Base-by-base conservation (phyloP, 2,113 vertebrate genomes). In the Elephantulus edwardii region DNA sequence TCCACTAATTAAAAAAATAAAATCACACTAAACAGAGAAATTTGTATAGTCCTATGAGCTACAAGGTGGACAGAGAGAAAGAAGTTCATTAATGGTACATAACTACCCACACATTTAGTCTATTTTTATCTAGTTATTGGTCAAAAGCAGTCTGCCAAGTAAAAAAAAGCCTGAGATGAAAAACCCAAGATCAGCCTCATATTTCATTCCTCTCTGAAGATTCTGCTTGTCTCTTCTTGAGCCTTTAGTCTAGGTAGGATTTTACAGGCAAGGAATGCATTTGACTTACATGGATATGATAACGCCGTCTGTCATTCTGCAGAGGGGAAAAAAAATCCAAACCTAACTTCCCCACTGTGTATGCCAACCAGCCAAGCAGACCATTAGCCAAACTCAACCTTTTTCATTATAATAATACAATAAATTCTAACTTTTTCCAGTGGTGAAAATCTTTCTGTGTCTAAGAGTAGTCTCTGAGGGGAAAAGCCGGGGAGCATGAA, bases 391-490 rank as follows among this genome's bases (percentile, higher is more conserved):
- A 96, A 85, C 62, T 84, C 96, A 96, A 83, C 77, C 38, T 90
- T 93, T 95, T 94, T 91, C 94, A 94, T 90, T 58, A 90, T 88
- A 82, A 96, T 94, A 93, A 89, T 3, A 0, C 83, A 71, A 64
- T 89, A 96, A 95, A 97, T 94, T 92, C 93, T 93, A 91, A 87
- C 91, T 85, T 90, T 94, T 91, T 85, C 70, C 80, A 90, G 35
- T 94, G 88, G 86, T 92, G 93, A 95, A 97, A 96, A 96, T 96
- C 95, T 93, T 96, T 92, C 93, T 72, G 68, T 96, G 96, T 95
- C 94, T 94, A 79, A 95, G 93, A 95, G 88, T 88, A 93, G 96
- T 96, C 94, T 95, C 95, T 80, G 76, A 88, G 20, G 0, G 95
- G 83, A 95, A 96, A 96, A 95, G 95, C 93, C 9, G 3, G 96